phyloP scores from a whole-genome alignment of 2,797 vertebrate species.

The Poeciliopsis turneri region DNA sequence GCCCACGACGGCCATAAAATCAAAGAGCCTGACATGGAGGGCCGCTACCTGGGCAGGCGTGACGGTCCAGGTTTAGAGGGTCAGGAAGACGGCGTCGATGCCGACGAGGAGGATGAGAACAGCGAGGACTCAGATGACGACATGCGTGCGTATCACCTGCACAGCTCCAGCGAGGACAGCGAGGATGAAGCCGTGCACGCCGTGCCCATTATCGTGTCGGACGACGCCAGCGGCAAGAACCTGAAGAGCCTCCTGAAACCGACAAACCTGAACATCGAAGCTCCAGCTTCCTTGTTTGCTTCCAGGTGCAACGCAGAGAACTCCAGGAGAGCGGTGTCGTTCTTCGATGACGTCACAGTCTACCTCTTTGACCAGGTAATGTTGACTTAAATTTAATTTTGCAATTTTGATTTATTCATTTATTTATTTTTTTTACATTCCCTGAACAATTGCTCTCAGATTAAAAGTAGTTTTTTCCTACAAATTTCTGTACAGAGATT shows the following conservation, averaged over 20 bases:
- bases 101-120: conserved; percentile 96
- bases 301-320: conserved; percentile 45
- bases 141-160: conserved; percentile 86
- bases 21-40: conserved; percentile 94
- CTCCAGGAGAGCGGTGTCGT: conserved; percentile 89
- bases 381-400: neutral
- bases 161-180: conserved; percentile 92
- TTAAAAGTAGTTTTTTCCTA: neutral
- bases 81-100: conserved; percentile 89
- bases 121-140: conserved; percentile 96
- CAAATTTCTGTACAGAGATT: neutral
- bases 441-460: neutral
- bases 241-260: conserved; percentile 92
- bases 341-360: conserved; percentile 98
- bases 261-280: conserved; percentile 42
- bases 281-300: conserved; percentile 52
- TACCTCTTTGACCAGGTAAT: conserved; percentile 96
- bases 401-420: neutral
- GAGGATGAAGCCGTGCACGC: conserved; percentile 85
- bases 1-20: conserved; percentile 85
- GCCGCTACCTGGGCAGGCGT: conserved; percentile 89
- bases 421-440: neutral
- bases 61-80: conserved; percentile 78
- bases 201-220: conserved; percentile 88
- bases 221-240: conserved; percentile 77